These are phyloP conservation scores for Pholis gunnellus DNA, from an alignment of 2,113 vertebrate species.

Conservation along the genomic window DNA sequence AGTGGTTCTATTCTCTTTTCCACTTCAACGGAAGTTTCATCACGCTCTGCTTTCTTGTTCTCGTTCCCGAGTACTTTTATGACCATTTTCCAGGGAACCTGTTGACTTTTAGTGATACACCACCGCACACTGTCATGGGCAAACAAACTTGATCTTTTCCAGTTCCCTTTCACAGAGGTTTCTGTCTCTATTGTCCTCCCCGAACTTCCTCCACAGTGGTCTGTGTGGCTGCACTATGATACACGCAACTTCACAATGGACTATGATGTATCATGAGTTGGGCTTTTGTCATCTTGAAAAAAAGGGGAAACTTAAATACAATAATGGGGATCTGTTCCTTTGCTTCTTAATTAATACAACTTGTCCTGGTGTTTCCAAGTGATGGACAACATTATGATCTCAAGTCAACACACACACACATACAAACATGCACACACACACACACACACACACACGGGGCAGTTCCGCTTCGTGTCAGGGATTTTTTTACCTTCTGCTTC, in stretches of 20 bases:
- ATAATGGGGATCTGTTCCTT: background rate
- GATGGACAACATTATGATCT: background rate
- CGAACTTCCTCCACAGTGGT: slow-evolving; percentile 28
- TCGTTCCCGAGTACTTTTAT: slow-evolving; percentile 43
- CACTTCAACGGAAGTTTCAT: background rate
- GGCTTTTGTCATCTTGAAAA: background rate
- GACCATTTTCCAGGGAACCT: slow-evolving; percentile 29
- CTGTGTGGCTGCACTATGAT: background rate
- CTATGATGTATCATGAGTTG: background rate
- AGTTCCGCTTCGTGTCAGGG: slow-evolving; percentile 51
- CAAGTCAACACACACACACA: background rate
- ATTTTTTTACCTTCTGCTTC: slow-evolving; percentile 49
- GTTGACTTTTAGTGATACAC: slow-evolving; percentile 12
- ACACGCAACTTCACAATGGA: background rate
- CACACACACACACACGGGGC: accelerated
- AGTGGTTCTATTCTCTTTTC: slow-evolving; percentile 19
- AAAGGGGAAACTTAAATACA: background rate
- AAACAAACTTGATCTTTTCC: background rate
- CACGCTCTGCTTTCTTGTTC: slow-evolving; percentile 21
- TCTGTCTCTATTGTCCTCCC: slow-evolving; percentile 7
- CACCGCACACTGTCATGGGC: background rate
- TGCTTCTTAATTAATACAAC: background rate
- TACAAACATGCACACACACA: no score
- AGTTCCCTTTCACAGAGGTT: slow-evolving; percentile 56
- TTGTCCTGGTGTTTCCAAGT: slow-evolving; percentile 1